A percentile compares a stretch with the other conserved stretches of the same genome.
These are phyloP conservation scores for Drosophila anomalata DNA, from an alignment of 2,888 invertebrate species.

Conservation along the genomic window DNA sequence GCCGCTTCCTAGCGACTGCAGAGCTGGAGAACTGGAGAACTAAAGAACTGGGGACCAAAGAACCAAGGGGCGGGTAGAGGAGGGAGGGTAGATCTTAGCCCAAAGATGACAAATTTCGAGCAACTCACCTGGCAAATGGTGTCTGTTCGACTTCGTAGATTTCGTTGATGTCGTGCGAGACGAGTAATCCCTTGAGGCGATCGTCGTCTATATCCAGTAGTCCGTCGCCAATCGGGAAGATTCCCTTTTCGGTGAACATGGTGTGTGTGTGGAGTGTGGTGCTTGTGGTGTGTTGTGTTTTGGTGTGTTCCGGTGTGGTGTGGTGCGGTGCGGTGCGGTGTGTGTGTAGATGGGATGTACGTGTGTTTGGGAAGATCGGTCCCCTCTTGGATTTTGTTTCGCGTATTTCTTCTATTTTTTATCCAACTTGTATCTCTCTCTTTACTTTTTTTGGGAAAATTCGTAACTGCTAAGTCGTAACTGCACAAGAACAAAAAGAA, in stretches of 20 bases:
- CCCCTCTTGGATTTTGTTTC: not conserved
- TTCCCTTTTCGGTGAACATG: conserved; percentile 83
- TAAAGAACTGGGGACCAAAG: not conserved
- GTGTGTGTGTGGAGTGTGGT: conserved; percentile 35
- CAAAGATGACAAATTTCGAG: not conserved
- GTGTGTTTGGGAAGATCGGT: too few species aligned
- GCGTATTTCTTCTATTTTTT: conserved; percentile 23
- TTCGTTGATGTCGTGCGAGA: conserved; percentile 90
- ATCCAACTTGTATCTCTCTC: conserved; percentile 5
- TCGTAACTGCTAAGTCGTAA: conserved; percentile 13
- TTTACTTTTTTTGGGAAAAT: conserved; percentile 6
- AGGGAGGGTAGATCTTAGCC: not conserved
- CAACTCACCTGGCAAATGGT: conserved; percentile 91
- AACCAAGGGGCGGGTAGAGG: not conserved
- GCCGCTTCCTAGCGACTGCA: not conserved
- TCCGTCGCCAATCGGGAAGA: conserved; percentile 86
- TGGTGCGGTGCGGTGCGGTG: conserved; percentile 20
- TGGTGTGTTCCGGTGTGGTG: conserved; percentile 22
- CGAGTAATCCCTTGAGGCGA: conserved; percentile 88
- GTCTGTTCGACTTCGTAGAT: conserved; percentile 92
- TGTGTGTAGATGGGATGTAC: conserved; percentile 13
- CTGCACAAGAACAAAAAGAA: conserved; percentile 35
- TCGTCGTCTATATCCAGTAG: conserved; percentile 89
- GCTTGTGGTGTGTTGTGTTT: conserved; percentile 4
- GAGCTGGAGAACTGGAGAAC: too few species aligned